Base-by-base conservation (phyloP, 2,113 vertebrate genomes). In the Meleagris gallopavo region DNA sequence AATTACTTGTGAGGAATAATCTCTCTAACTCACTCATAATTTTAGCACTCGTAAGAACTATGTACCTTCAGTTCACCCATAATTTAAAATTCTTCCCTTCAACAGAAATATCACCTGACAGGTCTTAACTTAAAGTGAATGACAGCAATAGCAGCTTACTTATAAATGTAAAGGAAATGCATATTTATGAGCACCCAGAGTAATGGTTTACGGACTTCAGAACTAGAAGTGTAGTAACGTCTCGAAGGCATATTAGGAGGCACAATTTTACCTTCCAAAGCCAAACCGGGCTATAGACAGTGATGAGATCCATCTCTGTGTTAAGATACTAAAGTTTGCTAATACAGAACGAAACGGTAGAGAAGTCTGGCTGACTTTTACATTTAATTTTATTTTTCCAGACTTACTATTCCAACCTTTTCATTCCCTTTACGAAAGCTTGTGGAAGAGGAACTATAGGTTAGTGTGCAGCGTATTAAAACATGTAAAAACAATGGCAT, bases 41-140 rank as follows among this genome's bases (percentile, higher is more conserved):
- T 97, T 96, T 93, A 97, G 92, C 84, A 90, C 7, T 66, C 34
- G 43, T 89, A 90, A 95, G 87, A 94, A 92, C 71, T 79, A 91
- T 21, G 0, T 76, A 66, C 87, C 90, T 86, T 94, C 83, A 94
- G 57, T 91, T 94, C 29, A 0, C 55, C 62, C 25, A 2, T 83
- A 96, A 96, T 93, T 97, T 96, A 90, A 92, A 96, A n/a, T 95
- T 89, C 72, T 81, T 91, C 77, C 62, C 86, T 93, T 96, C 93
- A 94, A 74, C 54, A 96, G 90, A 87, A 96, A 96, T 89, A 95
- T 75, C 65, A 95, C 93, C 76, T 96, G 95, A 96, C 96, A 97
- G 81, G 94, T 86, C 92, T 97, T 97, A 96, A 97, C 86, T 93
- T 86, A 75, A 95, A 96, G 80, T 94, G 95, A 97, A 95, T 96